phyloP scores from a whole-genome alignment of 2,888 invertebrate species.

The Junonia oenone region DNA sequence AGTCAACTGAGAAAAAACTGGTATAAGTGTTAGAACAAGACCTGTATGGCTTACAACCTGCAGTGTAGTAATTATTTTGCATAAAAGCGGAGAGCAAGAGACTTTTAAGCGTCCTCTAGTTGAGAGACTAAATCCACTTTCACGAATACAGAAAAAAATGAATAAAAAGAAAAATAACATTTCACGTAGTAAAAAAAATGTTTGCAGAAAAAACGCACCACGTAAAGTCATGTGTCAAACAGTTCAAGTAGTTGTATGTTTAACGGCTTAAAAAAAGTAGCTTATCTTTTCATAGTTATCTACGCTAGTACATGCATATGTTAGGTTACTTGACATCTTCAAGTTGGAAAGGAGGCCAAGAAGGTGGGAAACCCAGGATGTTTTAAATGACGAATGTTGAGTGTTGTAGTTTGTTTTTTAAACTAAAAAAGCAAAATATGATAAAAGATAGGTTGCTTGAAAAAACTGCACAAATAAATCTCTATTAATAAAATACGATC shows the following conservation, averaged over 20 bases:
- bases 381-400: neutral
- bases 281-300: neutral
- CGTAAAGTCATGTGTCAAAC: neutral
- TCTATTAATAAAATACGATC: neutral
- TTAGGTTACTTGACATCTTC: neutral
- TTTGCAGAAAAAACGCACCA: neutral
- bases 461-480: neutral
- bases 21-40: neutral
- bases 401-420: neutral
- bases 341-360: neutral
- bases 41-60: neutral
- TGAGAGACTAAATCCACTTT: constrained; percentile 17
- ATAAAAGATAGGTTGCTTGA: neutral
- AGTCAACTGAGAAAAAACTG: neutral
- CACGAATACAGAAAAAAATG: constrained; percentile 1
- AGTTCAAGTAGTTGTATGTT: neutral
- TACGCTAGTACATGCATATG: neutral
- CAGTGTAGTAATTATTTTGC: constrained; percentile 14
- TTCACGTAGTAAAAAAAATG: neutral
- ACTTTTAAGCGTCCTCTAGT: constrained; percentile 13
- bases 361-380: neutral
- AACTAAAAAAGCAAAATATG: neutral
- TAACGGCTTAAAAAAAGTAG: neutral
- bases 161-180: neutral
- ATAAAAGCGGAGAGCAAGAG: constrained; percentile 11